Percentiles rank a stretch among this genome's conserved stretches.
Evolutionary conservation across 2,888 invertebrate genomes (phyloP).

Genomic region (Ormyrus rosae): DNA sequence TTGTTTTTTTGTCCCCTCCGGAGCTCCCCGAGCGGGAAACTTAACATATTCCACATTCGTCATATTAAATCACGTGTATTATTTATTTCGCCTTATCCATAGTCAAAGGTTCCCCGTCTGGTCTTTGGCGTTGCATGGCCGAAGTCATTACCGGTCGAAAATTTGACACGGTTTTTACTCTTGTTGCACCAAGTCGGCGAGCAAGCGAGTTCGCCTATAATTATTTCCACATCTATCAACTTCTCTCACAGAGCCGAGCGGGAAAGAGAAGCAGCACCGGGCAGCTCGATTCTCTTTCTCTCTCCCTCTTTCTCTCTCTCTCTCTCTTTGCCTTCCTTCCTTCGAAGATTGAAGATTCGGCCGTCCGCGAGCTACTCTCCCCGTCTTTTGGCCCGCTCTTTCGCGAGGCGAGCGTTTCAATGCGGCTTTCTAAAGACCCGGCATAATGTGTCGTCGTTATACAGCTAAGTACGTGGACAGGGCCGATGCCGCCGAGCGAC

Average conservation of each 20-base stretch:
- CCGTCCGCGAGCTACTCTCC: constrained; percentile 26
- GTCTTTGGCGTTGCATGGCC: constrained; percentile 69
- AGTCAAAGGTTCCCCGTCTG: constrained; percentile 26
- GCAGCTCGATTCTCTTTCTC: not conserved
- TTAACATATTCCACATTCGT: constrained; percentile 35
- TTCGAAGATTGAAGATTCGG: constrained; percentile 53
- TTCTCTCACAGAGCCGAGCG: constrained; percentile 24
- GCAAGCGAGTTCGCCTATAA: constrained; percentile 71
- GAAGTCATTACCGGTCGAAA: constrained; percentile 73
- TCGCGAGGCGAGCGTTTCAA: constrained; percentile 31
- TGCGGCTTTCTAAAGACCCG: constrained; percentile 29
- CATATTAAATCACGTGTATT: constrained; percentile 32
- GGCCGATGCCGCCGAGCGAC: constrained; percentile 1
- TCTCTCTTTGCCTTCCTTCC: not conserved
- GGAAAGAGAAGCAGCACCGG: constrained; percentile 8
- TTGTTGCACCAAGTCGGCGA: constrained; percentile 64
- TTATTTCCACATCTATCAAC: constrained; percentile 75
- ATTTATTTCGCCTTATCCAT: constrained; percentile 46
- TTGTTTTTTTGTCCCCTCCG: constrained; percentile 4
- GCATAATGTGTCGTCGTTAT: no score
- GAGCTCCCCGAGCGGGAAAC: constrained; percentile 8
- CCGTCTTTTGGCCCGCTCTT: constrained; percentile 38
- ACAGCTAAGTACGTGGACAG: not conserved
- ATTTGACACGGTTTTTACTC: constrained; percentile 74
- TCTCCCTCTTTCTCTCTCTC: not conserved